Conservation (phyloP, 64 coral and sea anemone genomes). For the Montipora cactus region DNA sequence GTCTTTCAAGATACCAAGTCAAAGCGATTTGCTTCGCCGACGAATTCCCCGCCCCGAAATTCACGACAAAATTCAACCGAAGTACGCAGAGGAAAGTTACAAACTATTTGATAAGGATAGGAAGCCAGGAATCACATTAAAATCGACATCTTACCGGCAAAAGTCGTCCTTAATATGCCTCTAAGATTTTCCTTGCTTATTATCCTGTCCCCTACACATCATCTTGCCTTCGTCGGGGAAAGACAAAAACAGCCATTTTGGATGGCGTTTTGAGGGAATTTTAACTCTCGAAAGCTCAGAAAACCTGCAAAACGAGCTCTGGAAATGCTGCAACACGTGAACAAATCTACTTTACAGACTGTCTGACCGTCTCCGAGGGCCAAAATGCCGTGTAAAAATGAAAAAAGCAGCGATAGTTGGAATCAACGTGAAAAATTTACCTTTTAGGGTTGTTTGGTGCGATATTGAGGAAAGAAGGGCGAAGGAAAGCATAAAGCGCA, state of each 20-base stretch:
- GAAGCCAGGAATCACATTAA: slow-evolving; percentile 92
- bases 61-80: slow-evolving; percentile 90
- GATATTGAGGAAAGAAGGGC: slow-evolving; percentile 99
- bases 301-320: slow-evolving; percentile 98
- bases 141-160: slow-evolving; percentile 97
- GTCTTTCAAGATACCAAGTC: slow-evolving; percentile 21
- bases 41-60: slow-evolving; percentile 95
- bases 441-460: slow-evolving; percentile 99
- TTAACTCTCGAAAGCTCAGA: slow-evolving; percentile 96
- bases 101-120: slow-evolving; percentile 98
- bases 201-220: slow-evolving; percentile 73
- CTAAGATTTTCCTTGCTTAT: slow-evolving; percentile 67
- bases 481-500: slow-evolving; percentile 99
- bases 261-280: slow-evolving; percentile 97
- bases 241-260: slow-evolving; percentile 99
- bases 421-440: slow-evolving; percentile 91
- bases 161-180: slow-evolving; percentile 75
- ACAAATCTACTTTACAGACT: slow-evolving; percentile 78
- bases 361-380: slow-evolving; percentile 53
- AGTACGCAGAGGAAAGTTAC: slow-evolving; percentile 96
- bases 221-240: slow-evolving; percentile 82
- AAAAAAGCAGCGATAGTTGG: slow-evolving; percentile 85
- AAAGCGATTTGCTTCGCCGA: slow-evolving; percentile 69
- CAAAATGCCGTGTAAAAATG: slow-evolving; percentile 62
- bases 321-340: slow-evolving; percentile 96